These are phyloP conservation scores for Dermatemys mawii DNA, from an alignment of 2,113 vertebrate genomes.

Conservation along the genomic window DNA sequence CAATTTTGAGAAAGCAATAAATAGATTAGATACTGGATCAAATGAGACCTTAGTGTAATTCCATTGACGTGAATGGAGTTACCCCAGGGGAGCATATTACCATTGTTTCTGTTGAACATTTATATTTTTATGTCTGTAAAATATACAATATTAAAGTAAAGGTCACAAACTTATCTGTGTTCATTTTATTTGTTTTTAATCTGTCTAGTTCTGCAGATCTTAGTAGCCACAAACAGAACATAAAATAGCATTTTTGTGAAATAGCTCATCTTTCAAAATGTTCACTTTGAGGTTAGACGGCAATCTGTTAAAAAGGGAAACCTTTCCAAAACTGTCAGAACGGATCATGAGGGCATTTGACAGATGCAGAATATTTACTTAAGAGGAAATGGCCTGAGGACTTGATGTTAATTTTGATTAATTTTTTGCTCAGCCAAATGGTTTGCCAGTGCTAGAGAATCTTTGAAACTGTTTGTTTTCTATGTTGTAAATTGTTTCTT, in stretches of 20 bases:
- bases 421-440: conserved; percentile 42
- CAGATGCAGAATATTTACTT: conserved; percentile 67
- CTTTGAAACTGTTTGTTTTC: conserved; percentile 27
- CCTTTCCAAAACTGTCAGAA: conserved; percentile 58
- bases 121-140: neutral
- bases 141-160: neutral
- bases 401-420: conserved; percentile 67
- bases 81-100: neutral
- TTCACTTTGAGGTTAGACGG: conserved; percentile 38
- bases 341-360: conserved; percentile 60
- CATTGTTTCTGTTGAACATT: neutral
- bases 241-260: neutral
- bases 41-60: neutral
- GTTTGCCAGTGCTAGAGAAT: neutral
- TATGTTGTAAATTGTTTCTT: neutral
- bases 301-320: conserved; percentile 64
- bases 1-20: neutral
- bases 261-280: conserved; percentile 25
- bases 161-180: neutral
- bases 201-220: neutral
- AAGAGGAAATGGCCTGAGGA: conserved; percentile 46
- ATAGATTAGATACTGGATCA: neutral
- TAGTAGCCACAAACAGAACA: conserved; percentile 9
- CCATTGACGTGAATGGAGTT: neutral
- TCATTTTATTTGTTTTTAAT: neutral